A percentile compares a stretch with the other conserved stretches of the same genome.
phyloP scores from a whole-genome alignment of 2,113 vertebrate species.

The Neopipo cinnamomea region DNA sequence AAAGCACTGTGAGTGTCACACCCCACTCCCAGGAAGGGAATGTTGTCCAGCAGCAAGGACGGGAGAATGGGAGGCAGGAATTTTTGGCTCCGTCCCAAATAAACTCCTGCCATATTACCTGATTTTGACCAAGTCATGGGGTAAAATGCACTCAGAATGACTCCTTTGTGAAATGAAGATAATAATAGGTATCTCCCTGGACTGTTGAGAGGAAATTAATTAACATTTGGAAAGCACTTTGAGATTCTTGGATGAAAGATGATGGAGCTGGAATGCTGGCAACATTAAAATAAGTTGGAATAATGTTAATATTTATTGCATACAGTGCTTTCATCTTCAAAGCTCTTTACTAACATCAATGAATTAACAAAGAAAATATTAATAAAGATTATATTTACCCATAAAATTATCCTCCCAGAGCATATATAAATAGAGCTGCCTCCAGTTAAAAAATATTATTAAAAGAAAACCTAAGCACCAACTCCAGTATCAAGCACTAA shows the following conservation, averaged over 20 bases:
- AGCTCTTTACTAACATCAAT: constrained; percentile 3
- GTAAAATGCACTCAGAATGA: background rate
- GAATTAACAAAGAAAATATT: constrained; percentile 55
- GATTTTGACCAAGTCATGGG: background rate
- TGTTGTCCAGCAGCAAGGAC: background rate
- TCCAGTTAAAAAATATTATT: constrained; percentile 4
- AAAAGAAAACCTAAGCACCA: background rate
- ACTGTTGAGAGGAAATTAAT: constrained; percentile 27
- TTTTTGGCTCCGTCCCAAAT: background rate
- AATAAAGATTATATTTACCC: constrained; percentile 39
- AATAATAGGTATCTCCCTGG: background rate
- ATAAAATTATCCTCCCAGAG: constrained; percentile 30
- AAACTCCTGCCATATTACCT: background rate
- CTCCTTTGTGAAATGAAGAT: background rate
- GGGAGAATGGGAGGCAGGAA: background rate
- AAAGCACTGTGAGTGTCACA: background rate
- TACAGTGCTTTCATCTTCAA: constrained; percentile 46
- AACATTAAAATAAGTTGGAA: constrained; percentile 22
- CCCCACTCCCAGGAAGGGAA: constrained; percentile 38
- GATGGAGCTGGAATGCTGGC: constrained; percentile 20
- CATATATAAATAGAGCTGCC: constrained; percentile 15
- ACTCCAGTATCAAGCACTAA: background rate
- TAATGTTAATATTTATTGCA: constrained; percentile 52
- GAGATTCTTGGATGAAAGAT: constrained; percentile 30
- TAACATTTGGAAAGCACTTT: constrained; percentile 20